Percentiles rank a stretch among this genome's conserved stretches.
These are phyloP conservation scores for Coptodon rendalli DNA, from an alignment of 2,113 vertebrate genomes.

Conservation along the genomic window DNA sequence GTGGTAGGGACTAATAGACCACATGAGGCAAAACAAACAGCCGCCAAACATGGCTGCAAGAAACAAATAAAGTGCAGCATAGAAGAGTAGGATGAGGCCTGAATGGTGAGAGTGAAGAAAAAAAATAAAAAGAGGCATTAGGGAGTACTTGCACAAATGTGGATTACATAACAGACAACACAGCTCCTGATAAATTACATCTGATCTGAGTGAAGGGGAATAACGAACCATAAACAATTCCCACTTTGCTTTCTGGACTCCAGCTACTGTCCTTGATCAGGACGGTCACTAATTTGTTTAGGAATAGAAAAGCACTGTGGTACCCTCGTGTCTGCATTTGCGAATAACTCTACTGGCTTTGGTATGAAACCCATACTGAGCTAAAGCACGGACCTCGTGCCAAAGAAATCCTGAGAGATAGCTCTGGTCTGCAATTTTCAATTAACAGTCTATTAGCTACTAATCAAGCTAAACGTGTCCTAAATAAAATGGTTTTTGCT, in stretches of 20 bases:
- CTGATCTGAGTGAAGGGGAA: neutral
- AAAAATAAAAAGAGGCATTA: neutral
- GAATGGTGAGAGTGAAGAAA: neutral
- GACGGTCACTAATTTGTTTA: constrained; percentile 24
- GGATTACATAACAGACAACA: neutral
- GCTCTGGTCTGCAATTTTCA: constrained; percentile 38
- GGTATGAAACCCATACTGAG: neutral
- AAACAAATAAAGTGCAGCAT: constrained; percentile 85
- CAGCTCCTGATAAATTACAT: neutral
- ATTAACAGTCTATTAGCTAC: constrained; percentile 57
- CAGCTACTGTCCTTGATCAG: constrained; percentile 30
- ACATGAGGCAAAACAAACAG: constrained; percentile 87
- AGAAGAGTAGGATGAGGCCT: constrained; percentile 91
- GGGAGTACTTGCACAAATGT: neutral
- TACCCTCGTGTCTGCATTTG: neutral
- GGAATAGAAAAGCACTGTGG: neutral
- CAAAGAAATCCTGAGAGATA: constrained; percentile 6
- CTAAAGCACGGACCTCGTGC: constrained; percentile 4
- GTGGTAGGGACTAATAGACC: constrained; percentile 87
- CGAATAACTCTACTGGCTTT: neutral
- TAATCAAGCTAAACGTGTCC: constrained; percentile 60
- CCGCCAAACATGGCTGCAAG: constrained; percentile 91
- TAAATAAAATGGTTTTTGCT: constrained; percentile 69
- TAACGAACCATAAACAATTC: neutral
- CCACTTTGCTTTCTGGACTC: constrained; percentile 5